Evolutionary conservation across 2,888 invertebrate species (phyloP).

Genomic region (Oscheius sp.): DNA sequence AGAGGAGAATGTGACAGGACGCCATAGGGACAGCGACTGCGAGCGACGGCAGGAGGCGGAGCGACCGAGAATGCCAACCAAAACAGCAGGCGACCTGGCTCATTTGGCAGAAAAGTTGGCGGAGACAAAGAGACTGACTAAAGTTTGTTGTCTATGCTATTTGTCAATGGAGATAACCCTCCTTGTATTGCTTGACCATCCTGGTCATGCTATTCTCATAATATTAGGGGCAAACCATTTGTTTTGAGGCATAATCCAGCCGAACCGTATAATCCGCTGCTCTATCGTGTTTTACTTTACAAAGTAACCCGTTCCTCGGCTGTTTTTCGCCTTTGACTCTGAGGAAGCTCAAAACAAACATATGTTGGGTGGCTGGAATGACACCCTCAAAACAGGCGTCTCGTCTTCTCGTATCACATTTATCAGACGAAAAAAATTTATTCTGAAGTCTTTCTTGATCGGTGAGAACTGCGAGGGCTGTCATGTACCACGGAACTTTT

Average conservation of each 20-base stretch:
- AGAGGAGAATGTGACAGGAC: constrained; percentile 17
- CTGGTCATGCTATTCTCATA: too few species aligned
- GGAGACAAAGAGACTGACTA: too few species aligned
- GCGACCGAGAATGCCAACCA: constrained; percentile 34
- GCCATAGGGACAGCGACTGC: neutral
- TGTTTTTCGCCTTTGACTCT: neutral
- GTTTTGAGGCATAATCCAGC: too few species aligned
- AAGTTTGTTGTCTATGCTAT: too few species aligned
- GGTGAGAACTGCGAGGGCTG: constrained; percentile 14
- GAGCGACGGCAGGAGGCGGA: constrained; percentile 32
- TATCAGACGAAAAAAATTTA: constrained; percentile 6
- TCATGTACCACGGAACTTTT: constrained; percentile 45
- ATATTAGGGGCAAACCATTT: too few species aligned
- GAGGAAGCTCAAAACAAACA: constrained; percentile 4
- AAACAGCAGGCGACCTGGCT: constrained; percentile 33
- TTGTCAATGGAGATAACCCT: too few species aligned
- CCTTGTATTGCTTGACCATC: too few species aligned
- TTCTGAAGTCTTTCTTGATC: constrained; percentile 29
- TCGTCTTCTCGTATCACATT: too few species aligned
- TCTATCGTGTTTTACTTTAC: too few species aligned
- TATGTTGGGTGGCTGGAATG: neutral
- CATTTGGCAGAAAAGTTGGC: constrained; percentile 3
- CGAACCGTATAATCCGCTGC: too few species aligned
- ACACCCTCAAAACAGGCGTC: too few species aligned
- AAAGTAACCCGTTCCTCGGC: too few species aligned